These are phyloP conservation scores for Ondatra zibethicus DNA, from an alignment of 2,113 vertebrate genomes.

Conservation along the genomic window DNA sequence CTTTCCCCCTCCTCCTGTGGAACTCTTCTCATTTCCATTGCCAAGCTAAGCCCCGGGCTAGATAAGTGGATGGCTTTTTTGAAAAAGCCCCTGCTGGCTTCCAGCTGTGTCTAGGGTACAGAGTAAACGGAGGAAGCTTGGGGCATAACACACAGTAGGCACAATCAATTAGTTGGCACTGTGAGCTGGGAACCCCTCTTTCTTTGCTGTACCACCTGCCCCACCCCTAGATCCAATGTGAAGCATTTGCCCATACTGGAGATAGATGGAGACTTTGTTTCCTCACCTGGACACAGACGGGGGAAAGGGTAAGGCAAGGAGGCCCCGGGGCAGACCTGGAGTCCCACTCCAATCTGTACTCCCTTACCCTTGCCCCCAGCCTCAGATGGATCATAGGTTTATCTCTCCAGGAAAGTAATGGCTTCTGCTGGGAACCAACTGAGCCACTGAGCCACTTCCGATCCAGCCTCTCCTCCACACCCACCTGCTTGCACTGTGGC, in stretches of 20 bases:
- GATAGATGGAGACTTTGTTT: neutral
- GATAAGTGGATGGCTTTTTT: slow-evolving; percentile 65
- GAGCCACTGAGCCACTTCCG: slow-evolving; percentile 29
- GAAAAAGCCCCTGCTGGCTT: slow-evolving; percentile 71
- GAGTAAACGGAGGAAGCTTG: slow-evolving; percentile 49
- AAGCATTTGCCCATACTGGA: neutral
- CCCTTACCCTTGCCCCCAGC: slow-evolving; percentile 29
- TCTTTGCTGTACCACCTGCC: neutral
- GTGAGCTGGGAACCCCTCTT: neutral
- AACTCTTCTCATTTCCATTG: slow-evolving; percentile 41
- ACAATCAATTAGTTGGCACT: neutral
- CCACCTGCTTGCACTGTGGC: neutral
- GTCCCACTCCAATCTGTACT: slow-evolving; percentile 28
- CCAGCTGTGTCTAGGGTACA: slow-evolving; percentile 62
- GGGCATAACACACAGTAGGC: slow-evolving; percentile 48
- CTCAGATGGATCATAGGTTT: slow-evolving; percentile 68
- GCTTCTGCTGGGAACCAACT: slow-evolving; percentile 74
- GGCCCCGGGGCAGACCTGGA: slow-evolving; percentile 7
- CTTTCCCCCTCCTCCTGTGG: neutral
- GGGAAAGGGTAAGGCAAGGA: neutral
- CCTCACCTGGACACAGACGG: slow-evolving; percentile 26
- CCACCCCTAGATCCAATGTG: neutral
- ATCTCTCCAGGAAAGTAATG: slow-evolving; percentile 78
- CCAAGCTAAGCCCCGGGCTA: slow-evolving; percentile 14
- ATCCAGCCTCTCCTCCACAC: neutral